Base-by-base conservation (phyloP, 1,140 invertebrate species). In the Ridgeia piscesae region DNA sequence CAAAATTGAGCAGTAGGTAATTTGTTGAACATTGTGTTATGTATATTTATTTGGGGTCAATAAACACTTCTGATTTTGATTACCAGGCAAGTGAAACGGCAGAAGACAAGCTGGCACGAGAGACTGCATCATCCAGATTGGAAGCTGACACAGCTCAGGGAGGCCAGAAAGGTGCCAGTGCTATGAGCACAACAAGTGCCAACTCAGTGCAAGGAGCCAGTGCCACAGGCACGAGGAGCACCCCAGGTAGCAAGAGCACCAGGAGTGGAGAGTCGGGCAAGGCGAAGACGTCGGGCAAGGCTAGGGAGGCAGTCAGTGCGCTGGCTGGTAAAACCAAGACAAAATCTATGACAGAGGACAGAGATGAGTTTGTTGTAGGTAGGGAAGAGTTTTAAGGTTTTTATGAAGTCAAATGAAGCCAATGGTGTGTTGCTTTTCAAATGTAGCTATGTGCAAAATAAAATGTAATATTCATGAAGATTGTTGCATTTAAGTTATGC, bases 291-390 rank as follows among this genome's bases (percentile, higher is more conserved):
- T 77, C 58, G 58, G 58, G 58, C 58, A 77, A 21, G 58, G 27
- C 58, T 21, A 77, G 6, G 27, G 58, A 77, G 58, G 17, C 6
- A 8, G 58, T 77, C 27, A 31, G 58, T 77, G 58, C 2, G 11
- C 58, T 77, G 58, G 14, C 58, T 77, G 58, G 58, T 77, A 77
- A 77, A 77, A 21, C 58, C 6, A 77, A 21, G 58, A 77, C 58
- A 31, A 77, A 77, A 21, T 77, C 58, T 14, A 1, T 77, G 58
- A 91, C 92, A 4, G 93, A 93, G 58, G 93, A 93, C 77, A 93
- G 93, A 35, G 94, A 94, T 88, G 94, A 94, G 42, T 94, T 94
- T 94, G 93, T 94, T 93, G 94, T 94, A 48, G 94, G 94, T 94
- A 93, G 92, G 94, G 92, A 33, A 35, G n/a, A 34, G 34, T 77